A percentile compares a stretch with the other conserved stretches of the same genome.
Conservation (phyloP, 2,888 invertebrate genomes). For the Sarcophaga subvicina region DNA sequence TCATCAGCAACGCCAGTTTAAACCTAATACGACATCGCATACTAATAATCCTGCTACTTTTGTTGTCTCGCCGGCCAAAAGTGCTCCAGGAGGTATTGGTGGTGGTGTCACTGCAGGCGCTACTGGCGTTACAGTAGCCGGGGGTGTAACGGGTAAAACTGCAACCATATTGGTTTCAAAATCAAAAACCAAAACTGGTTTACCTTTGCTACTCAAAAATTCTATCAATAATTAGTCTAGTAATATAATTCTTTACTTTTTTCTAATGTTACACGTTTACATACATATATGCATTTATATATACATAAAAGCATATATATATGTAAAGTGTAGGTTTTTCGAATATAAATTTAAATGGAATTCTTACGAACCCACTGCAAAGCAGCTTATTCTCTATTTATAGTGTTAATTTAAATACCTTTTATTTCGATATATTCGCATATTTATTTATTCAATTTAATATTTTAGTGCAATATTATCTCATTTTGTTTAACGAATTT, state of each 20-base stretch:
- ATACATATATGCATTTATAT: neutral
- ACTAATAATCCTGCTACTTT: conserved; percentile 63
- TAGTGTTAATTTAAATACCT: conserved; percentile 23
- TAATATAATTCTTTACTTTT: conserved; percentile 16
- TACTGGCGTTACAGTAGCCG: conserved; percentile 49
- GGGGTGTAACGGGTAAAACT: conserved; percentile 77
- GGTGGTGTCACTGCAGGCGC: conserved; percentile 21
- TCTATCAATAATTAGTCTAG: conserved; percentile 80
- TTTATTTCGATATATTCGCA: conserved; percentile 47
- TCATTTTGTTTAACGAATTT: conserved; percentile 1
- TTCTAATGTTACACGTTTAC: conserved; percentile 18
- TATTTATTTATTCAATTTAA: conserved; percentile 64
- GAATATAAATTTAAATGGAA: conserved; percentile 48
- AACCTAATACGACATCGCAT: conserved; percentile 47
- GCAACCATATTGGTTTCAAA: conserved; percentile 82
- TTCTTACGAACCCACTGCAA: conserved; percentile 48
- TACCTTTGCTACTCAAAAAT: conserved; percentile 81
- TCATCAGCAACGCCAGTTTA: conserved; percentile 71
- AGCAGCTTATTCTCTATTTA: conserved; percentile 39
- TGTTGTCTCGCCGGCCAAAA: conserved; percentile 59
- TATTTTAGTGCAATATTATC: conserved; percentile 65
- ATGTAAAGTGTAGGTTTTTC: conserved; percentile 29
- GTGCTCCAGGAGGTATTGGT: neutral
- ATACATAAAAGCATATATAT: no score
- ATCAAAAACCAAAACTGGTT: conserved; percentile 82